Evolutionary conservation across 2,888 invertebrate species (phyloP), one percentile per base, ranked within the genome.

Genomic region (Theretra japonica): DNA sequence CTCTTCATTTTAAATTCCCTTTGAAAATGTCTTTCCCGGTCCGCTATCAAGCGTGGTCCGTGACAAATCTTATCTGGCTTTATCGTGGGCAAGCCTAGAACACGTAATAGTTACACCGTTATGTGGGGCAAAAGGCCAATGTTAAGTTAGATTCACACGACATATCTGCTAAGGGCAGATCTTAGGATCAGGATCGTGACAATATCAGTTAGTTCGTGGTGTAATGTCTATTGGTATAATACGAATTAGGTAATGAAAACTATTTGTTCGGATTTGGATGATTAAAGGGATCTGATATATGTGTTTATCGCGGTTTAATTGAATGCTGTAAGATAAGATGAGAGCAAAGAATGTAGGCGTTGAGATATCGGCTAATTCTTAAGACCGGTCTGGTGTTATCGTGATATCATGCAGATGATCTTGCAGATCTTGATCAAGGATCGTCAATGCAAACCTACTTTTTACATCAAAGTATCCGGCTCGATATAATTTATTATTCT

Each of bases 131-230:
- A 73, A 75, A 75, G 76, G 82, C 48, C 65, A 48, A 65, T 65
- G 53, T 58, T 74, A 77, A 75, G 59, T 72, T 69, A 53, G 72
- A 53, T 77, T 79, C 78, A 78, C 79, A 76, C 79, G 85, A 88
- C 86, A 86, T n/a, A n/a, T 87, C 89, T 90, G 91, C 88, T 23
- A n/a, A 58, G 48, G 33, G 48, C 23, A 70, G 25, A 91, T 90
- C 90, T 86, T 73, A 72, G 75, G 85, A 83, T 90, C 83, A 87
- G 88, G 81, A 92, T 92, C 92, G 88, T 86, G 89, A 88, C 89
- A 83, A 85, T 87, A 88, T 85, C 85, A 82, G 81, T 82, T 17
- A 84, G 84, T 86, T 89, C 91, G 89, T 90, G 91, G 86, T 82
- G 83, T 84, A 85, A 87, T 60, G 50, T 60, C 70, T n/a, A 60